Evolutionary conservation across 1,140 invertebrate genomes (phyloP), one percentile per base, ranked within the genome.

Genomic region (Drosophila ercepeae): DNA sequence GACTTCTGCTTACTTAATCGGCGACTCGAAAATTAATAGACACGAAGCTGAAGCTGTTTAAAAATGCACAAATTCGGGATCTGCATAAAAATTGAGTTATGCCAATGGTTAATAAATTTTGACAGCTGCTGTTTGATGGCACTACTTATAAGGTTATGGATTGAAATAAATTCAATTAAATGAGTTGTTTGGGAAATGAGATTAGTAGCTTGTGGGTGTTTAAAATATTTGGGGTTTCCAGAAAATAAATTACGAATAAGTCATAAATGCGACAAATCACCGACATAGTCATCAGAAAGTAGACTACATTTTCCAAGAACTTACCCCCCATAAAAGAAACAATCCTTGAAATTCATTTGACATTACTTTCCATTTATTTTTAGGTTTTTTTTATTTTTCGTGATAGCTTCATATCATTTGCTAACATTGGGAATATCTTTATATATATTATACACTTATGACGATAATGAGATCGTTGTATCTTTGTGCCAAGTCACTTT

Each of bases 11-110:
- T 34, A 44, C 71, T 63, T 64, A 79, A 71, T 79, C 67, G 78
- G 69, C 53, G 78, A 54, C 59, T 75, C 53, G 63, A 51, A 81
- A 81, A 86, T 81, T 86, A 86, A 86, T 88, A 88, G 81, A n/a
- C n/a, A n/a, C n/a, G n/a, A n/a, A n/a, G n/a, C n/a, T n/a, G n/a
- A n/a, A 81, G 48, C 58, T 73, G 70, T 51, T 67, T 74, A 36
- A 53, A 74, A 57, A 48, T 73, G 5, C 50, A 16, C 45, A 18
- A 50, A 34, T 9, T 9, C 25, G 14, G 11, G 69, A 71, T 73
- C 34, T 34, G n/a, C 21, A 55, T 61, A 53, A 63, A 72, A 61
- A 32, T 32, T 57, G 69, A 73, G 45, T 55, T 73, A 74, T 74
- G 46, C 50, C 21, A 53, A 73, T 74, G 70, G 59, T 57, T 74